Conservation (phyloP, 2,113 vertebrate species). For the Corydoras sp. region DNA sequence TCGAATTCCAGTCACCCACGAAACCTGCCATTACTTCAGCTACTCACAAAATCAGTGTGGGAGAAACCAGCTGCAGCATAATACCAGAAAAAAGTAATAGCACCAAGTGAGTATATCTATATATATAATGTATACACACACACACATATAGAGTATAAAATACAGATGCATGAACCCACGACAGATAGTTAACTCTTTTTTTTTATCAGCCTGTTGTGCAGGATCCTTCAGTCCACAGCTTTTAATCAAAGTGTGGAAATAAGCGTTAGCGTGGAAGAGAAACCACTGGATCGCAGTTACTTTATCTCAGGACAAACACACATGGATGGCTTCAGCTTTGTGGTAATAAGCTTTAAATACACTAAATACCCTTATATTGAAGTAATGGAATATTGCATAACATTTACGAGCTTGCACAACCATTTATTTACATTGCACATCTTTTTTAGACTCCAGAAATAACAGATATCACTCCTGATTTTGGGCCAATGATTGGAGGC, state of each 20-base stretch:
- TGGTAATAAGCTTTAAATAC: slow-evolving; percentile 63
- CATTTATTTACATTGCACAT: not conserved
- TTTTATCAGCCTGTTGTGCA: slow-evolving; percentile 70
- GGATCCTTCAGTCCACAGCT: slow-evolving; percentile 48
- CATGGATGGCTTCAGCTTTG: slow-evolving; percentile 68
- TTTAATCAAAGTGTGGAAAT: slow-evolving; percentile 55
- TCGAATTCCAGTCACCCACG: slow-evolving; percentile 66
- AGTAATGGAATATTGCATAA: too few relatives aligned
- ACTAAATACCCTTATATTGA: too few relatives aligned
- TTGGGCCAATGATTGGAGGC: slow-evolving; percentile 79
- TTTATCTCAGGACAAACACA: slow-evolving; percentile 64
- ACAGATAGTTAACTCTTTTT: not conserved
- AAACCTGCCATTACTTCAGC: slow-evolving; percentile 29
- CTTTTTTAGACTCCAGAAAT: slow-evolving; percentile 71
- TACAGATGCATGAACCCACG: not conserved
- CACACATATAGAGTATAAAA: not conserved
- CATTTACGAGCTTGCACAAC: too few relatives aligned
- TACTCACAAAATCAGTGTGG: slow-evolving; percentile 67
- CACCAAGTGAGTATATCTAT: slow-evolving; percentile 58
- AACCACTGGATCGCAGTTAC: slow-evolving; percentile 50
- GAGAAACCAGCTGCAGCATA: slow-evolving; percentile 62
- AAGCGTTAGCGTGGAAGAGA: slow-evolving; percentile 68
- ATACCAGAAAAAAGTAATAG: slow-evolving; percentile 58
- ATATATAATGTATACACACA: not conserved
- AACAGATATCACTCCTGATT: slow-evolving; percentile 65